Percentiles rank a stretch among this genome's conserved stretches.
phyloP scores from a whole-genome alignment of 2,888 invertebrate species.

The Ctena decussata region DNA sequence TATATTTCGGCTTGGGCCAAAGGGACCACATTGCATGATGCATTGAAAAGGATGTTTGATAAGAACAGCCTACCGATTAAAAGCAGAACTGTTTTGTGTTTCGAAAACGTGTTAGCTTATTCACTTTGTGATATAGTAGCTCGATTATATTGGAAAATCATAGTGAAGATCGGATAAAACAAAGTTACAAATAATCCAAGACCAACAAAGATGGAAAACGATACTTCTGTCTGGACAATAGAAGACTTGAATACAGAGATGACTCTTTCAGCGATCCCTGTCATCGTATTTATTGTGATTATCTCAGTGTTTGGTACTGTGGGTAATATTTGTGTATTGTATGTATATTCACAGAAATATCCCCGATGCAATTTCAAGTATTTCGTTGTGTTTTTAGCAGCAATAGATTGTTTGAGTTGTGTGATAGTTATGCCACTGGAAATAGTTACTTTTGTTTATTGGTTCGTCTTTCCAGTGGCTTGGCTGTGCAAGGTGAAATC shows the following conservation, averaged over 20 bases:
- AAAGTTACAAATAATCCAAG: neutral
- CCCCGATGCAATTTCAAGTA: constrained; percentile 64
- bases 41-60: too few relatives aligned
- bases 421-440: constrained; percentile 58
- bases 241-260: constrained; percentile 11
- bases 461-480: constrained; percentile 50
- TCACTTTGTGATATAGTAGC: neutral
- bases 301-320: constrained; percentile 42
- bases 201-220: neutral
- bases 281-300: constrained; percentile 41
- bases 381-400: constrained; percentile 58
- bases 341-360: constrained; percentile 55
- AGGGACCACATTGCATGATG: too few relatives aligned
- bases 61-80: too few relatives aligned
- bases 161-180: neutral
- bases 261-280: constrained; percentile 19
- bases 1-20: too few relatives aligned
- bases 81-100: neutral
- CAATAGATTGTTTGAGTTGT: constrained; percentile 53
- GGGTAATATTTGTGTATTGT: constrained; percentile 53
- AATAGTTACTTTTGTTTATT: constrained; percentile 51
- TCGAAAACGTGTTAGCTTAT: neutral
- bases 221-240: neutral
- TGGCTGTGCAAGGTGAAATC: constrained; percentile 60
- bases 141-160: too few relatives aligned